Evolutionary conservation across 2,797 vertebrate genomes (phyloP), one percentile per base, ranked within the genome.

Genomic region (Eulemur rubriventer): DNA sequence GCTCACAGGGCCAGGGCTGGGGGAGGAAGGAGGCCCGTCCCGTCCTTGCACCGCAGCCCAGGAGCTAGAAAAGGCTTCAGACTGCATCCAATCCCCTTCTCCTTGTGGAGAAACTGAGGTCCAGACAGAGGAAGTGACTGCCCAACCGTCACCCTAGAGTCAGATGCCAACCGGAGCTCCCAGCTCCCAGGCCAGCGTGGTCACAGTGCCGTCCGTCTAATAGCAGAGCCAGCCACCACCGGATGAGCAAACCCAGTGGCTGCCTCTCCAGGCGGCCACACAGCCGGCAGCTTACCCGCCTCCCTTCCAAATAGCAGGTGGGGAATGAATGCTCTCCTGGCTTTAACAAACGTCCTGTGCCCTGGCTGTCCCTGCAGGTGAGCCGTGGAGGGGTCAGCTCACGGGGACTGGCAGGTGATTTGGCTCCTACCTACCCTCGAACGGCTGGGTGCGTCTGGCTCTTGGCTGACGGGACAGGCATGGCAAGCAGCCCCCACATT

Each of bases 361-460:
- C 17, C 63, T n/a, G 17, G 63, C 50, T 12, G 11, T 8, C 2
- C n/a, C 76, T 65, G 46, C 35, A 13, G 22, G 55, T 9, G 10
- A 35, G n/a, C 4, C 14, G 7, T 4, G 26, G 57, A 30, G 20
- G 41, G 9, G 12, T 10, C 63, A 1, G n/a, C 3, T 9, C 22
- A 0, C 0, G 2, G 30, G 63, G 28, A 38, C 2, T 4, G 33
- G 65, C 65, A 1, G 1, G 4, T 30, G 52, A 26, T 24, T 7
- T 38, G 46, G 11, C 55, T 24, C 12, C 80, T 2, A 3, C 35
- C 35, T 2, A 4, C 35, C 35, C 30, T 35, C 1, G 1, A 70
- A 52, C 20, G 0, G 7, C 46, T 80, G 4, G 33, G 55, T 10
- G 48, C 73, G 48, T 35, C 59, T 0, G 0, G n/a, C 7, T 59